Evolutionary conservation across 2,113 vertebrate genomes (phyloP).

Genomic region (Pardalotus punctatus): DNA sequence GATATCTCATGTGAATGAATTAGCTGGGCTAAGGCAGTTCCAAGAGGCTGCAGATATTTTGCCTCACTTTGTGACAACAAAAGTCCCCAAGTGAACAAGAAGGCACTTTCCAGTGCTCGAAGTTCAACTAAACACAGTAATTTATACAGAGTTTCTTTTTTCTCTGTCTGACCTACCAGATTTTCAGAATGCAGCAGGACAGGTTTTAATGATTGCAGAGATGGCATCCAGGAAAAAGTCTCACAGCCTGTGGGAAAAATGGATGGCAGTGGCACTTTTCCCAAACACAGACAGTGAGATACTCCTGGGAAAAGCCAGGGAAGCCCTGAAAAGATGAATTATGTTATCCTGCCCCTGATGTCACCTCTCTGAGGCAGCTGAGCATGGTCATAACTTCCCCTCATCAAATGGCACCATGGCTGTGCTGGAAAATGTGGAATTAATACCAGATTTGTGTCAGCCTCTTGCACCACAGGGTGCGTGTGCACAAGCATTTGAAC

Average conservation of each 20-base stretch:
- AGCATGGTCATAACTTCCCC: neutral
- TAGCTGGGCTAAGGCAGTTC: neutral
- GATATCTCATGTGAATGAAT: neutral
- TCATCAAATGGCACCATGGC: neutral
- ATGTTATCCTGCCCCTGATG: neutral
- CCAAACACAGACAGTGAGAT: neutral
- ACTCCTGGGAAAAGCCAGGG: neutral
- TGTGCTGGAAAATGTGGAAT: neutral
- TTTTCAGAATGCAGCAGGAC: neutral
- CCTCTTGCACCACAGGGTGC: accelerated
- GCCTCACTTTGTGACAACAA: neutral
- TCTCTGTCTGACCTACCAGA: neutral
- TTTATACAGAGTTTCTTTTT: neutral
- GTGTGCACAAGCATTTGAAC: neutral
- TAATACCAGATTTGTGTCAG: neutral
- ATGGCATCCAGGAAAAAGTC: neutral
- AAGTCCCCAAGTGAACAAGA: neutral
- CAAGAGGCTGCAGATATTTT: neutral
- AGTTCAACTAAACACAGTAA: neutral
- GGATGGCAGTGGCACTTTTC: neutral
- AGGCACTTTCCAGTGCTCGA: neutral
- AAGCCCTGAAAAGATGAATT: neutral
- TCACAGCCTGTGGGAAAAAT: neutral
- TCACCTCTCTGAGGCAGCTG: neutral
- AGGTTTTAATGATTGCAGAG: neutral